phyloP scores from a whole-genome alignment of 2,797 vertebrate genomes.

The Gastrophryne carolinensis region DNA sequence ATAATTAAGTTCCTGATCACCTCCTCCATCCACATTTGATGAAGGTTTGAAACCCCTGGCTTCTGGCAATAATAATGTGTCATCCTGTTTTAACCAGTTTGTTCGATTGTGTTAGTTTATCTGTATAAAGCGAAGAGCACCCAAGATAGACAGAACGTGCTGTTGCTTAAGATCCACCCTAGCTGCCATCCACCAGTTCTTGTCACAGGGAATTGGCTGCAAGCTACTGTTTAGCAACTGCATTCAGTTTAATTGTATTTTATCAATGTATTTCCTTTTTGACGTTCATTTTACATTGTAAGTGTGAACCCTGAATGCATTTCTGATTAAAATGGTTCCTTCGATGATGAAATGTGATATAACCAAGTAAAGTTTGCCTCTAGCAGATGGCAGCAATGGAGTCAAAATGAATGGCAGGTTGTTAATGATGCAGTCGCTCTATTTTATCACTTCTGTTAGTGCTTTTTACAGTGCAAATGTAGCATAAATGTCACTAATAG shows the following conservation, averaged over 20 bases:
- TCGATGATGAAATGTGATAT: not conserved
- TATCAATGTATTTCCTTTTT: not conserved
- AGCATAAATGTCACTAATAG: not conserved
- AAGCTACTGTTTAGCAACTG: conserved; percentile 57
- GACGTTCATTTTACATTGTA: conserved; percentile 27
- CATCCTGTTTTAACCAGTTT: not conserved
- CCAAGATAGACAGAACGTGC: conserved; percentile 26
- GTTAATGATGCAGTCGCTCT: conserved; percentile 11
- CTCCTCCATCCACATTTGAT: not conserved
- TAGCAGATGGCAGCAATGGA: not conserved
- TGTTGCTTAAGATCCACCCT: conserved; percentile 26
- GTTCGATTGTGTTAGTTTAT: not conserved
- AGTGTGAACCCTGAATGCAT: conserved; percentile 7
- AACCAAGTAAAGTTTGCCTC: not conserved
- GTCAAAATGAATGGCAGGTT: not conserved
- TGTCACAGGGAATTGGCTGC: conserved; percentile 53
- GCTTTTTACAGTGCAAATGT: not conserved
- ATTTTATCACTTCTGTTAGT: not conserved
- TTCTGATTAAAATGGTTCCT: not conserved
- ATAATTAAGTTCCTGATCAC: not conserved
- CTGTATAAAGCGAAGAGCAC: conserved; percentile 14
- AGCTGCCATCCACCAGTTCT: conserved; percentile 44
- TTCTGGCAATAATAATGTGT: not conserved
- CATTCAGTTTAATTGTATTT: conserved; percentile 29
- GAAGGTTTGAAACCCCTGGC: not conserved